Conservation (phyloP, 2,888 invertebrate genomes). For the Timema cristinae region DNA sequence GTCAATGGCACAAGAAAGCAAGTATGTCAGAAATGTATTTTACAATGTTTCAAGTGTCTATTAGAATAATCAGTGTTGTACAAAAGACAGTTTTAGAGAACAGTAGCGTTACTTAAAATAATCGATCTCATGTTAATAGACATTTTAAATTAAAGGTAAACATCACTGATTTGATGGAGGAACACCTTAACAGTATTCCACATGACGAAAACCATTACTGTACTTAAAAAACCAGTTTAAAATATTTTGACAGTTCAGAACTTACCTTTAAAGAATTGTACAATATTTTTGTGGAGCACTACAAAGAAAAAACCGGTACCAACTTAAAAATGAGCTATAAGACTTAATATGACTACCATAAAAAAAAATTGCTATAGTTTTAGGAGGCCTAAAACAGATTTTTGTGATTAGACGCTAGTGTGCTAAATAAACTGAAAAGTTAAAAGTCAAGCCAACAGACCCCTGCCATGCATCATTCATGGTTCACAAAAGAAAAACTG, state of each 20-base stretch:
- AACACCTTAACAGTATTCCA: constrained; percentile 8
- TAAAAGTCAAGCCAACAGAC: constrained; percentile 11
- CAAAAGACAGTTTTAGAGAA: neutral
- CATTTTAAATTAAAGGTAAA: neutral
- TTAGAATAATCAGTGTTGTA: constrained; percentile 1
- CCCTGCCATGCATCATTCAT: constrained; percentile 11
- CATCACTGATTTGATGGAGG: constrained; percentile 1
- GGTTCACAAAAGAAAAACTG: neutral
- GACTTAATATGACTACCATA: constrained; percentile 2
- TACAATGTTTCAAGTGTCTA: constrained; percentile 1
- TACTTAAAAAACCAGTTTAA: constrained; percentile 5
- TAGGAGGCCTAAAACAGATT: neutral
- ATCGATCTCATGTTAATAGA: neutral
- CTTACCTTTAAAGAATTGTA: constrained; percentile 8
- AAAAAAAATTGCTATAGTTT: constrained; percentile 9
- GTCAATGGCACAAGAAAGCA: neutral
- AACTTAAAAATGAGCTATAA: constrained; percentile 14
- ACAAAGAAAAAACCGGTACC: neutral
- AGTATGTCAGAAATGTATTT: constrained; percentile 6
- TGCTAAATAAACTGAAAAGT: constrained; percentile 1
- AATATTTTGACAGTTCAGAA: constrained; percentile 3
- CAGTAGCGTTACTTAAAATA: neutral
- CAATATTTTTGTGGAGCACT: neutral
- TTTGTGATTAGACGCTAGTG: constrained; percentile 9
- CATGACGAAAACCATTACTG: neutral